Conservation (phyloP, 2,113 vertebrate species). For the Pimephales promelas region DNA sequence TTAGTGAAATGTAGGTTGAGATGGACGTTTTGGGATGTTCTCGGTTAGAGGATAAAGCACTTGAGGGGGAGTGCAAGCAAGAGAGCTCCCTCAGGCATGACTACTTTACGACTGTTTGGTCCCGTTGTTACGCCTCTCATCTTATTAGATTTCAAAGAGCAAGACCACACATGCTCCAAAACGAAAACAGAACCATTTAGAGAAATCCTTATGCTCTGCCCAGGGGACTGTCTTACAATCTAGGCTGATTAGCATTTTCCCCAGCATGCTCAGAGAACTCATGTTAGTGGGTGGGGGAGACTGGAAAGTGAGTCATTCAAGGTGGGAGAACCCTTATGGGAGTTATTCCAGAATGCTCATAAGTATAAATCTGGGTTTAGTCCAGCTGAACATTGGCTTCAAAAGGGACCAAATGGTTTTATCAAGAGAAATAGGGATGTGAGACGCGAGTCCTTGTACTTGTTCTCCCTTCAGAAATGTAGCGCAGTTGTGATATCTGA, state of each 20-base stretch:
- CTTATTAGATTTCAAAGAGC: constrained; percentile 24
- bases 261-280: constrained; percentile 14
- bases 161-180: not conserved
- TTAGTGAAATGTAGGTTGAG: constrained; percentile 16
- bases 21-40: not conserved
- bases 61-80: not conserved
- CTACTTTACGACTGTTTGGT: not conserved
- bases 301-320: constrained; percentile 13
- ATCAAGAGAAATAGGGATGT: not conserved
- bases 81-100: constrained; percentile 3
- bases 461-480: not conserved
- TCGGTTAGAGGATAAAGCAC: not conserved
- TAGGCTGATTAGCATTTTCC: constrained; percentile 10
- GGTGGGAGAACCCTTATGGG: constrained; percentile 28
- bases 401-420: constrained; percentile 16
- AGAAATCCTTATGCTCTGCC: constrained; percentile 12
- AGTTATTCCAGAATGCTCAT: constrained; percentile 15
- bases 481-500: constrained; percentile 19
- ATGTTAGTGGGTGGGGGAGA: constrained; percentile 7
- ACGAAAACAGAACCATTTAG: constrained; percentile 28
- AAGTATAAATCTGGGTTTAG: constrained; percentile 16
- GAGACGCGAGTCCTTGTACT: constrained; percentile 7
- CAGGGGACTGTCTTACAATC: constrained; percentile 24
- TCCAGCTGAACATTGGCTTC: not conserved
- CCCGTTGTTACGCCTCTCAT: constrained; percentile 7